Conservation (phyloP, 1,140 invertebrate species). For the Sitobion miscanthi region DNA sequence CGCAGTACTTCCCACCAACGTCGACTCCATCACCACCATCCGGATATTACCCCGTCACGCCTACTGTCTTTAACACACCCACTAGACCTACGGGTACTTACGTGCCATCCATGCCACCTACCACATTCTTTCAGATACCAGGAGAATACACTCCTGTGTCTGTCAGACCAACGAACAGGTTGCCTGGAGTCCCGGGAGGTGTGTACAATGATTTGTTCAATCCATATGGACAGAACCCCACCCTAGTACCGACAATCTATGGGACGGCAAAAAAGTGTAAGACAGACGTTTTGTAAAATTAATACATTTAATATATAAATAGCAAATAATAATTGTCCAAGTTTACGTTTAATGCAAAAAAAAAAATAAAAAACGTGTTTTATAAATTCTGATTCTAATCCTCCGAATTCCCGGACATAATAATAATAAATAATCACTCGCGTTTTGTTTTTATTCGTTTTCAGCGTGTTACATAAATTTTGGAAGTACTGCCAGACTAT, state of each 20-base stretch:
- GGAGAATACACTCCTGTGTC: constrained; percentile 39
- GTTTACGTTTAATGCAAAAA: background rate
- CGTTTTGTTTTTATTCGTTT: constrained; percentile 58
- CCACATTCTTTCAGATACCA: constrained; percentile 1
- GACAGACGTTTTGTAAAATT: background rate
- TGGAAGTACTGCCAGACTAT: constrained; percentile 72
- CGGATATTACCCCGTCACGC: constrained; percentile 4
- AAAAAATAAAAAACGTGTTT: background rate
- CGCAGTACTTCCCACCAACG: background rate
- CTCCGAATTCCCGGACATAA: background rate
- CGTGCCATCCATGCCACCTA: constrained; percentile 27
- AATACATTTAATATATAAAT: background rate
- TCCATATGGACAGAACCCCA: background rate
- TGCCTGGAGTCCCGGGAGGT: background rate
- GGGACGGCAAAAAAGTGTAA: background rate
- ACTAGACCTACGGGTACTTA: constrained; percentile 15
- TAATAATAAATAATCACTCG: background rate
- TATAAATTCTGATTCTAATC: no score
- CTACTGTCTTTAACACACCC: background rate
- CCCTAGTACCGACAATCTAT: background rate
- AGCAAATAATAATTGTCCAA: background rate
- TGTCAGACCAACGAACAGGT: background rate
- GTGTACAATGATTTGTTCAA: background rate
- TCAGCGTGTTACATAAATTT: constrained; percentile 77
- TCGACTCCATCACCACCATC: constrained; percentile 41